Base-by-base conservation (phyloP, 2,888 invertebrate species). In the Dorcus hopei region DNA sequence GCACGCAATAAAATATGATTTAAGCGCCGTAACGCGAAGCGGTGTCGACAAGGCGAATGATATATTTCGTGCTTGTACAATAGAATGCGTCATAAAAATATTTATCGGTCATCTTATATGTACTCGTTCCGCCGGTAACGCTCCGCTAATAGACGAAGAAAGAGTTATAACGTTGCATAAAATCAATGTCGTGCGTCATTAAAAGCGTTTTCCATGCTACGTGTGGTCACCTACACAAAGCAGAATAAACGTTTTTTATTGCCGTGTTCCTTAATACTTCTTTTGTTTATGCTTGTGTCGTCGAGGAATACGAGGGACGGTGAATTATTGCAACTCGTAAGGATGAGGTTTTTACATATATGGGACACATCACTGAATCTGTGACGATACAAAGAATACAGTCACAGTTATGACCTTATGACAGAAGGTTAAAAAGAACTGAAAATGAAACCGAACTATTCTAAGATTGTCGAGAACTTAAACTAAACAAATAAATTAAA, bases 1-100 rank as follows among this genome's bases (percentile, higher is more conserved):
- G 51, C 58, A 58, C 58, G 58, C 54, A 53, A 53, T 58, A 58
- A 58, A 58, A 58, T 14, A 53, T 58, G 58, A 58, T 58, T 58
- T 58, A 58, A 52, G 47, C 57, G 38, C 57, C 51, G 52, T 57
- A 52, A 51, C 51, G 50, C 41, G 14, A 26, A 8, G 19, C 9
- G 33, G 57, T 51, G 57, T 52, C 52, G 57, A 57, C 57, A 52
- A 39, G 45, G 51, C 51, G 47, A 51, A 41, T 57, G 47, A 57
- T 57, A 57, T 57, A 57, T 47, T 52, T 47, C 51, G 45, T 48
- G 51, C 48, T 51, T 39, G 51, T 52, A 47, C 50, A 52, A 57
- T 51, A 51, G 57, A 11, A 45, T 57, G 57, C 51, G 57, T 47
- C 57, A 57, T 52, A 52, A 57, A 56, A 52, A 38, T 11, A 51